These are phyloP conservation scores for Cnemophilus loriae DNA, from an alignment of 2,113 vertebrate genomes.

Conservation along the genomic window DNA sequence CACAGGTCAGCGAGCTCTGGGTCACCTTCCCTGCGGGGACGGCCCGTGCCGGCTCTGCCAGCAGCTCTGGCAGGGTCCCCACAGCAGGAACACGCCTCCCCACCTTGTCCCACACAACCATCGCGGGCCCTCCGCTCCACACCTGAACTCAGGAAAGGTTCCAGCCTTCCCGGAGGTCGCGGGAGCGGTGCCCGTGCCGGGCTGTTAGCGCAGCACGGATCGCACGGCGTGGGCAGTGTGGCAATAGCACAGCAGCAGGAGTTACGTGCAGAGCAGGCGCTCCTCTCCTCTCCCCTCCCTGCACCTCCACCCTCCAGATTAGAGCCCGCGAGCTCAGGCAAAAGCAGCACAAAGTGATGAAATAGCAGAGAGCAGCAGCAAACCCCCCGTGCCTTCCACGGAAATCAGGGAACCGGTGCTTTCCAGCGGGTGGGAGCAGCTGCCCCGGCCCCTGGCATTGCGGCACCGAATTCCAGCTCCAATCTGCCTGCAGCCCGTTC, in stretches of 20 bases:
- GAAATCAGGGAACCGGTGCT: not conserved
- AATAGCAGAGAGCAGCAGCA: not conserved
- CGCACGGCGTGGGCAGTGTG: not conserved
- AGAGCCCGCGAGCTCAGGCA: not conserved
- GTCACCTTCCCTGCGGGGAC: fast-evolving
- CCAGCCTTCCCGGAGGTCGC: not conserved
- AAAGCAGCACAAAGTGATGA: not conserved
- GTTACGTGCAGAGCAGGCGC: not conserved
- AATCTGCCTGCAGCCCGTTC: not conserved
- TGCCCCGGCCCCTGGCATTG: not conserved
- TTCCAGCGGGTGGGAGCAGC: not conserved
- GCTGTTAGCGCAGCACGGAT: fast-evolving
- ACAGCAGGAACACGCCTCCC: fast-evolving
- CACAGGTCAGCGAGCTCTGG: not conserved
- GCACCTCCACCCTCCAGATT: not conserved
- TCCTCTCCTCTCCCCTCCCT: not conserved
- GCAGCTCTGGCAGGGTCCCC: not conserved
- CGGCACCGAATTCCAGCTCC: not conserved
- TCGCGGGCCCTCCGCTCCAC: fast-evolving
- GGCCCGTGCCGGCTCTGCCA: not conserved
- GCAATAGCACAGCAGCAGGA: not conserved
- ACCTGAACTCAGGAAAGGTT: not conserved
- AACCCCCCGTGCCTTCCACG: fast-evolving
- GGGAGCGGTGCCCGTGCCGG: fast-evolving
- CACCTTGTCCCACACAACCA: not conserved